Conservation (phyloP, 2,797 vertebrate genomes). For the Rhynchonycteris naso region DNA sequence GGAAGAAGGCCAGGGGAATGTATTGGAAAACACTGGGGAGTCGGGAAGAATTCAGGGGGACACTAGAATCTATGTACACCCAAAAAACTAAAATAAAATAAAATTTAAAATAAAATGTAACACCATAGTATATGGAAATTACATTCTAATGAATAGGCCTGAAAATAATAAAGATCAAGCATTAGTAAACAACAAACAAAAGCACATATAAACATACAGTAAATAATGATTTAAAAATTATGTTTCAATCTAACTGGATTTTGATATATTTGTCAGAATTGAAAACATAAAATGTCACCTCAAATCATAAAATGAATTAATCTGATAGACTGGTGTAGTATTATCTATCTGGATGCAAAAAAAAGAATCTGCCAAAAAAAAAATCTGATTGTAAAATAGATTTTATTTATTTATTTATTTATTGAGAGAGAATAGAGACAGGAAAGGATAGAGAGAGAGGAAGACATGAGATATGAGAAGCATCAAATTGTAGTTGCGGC, state of each 20-base stretch:
- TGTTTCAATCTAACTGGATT: constrained; percentile 12
- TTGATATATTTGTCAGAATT: background rate
- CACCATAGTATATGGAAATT: background rate
- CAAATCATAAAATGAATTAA: background rate
- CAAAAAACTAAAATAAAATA: too few relatives aligned
- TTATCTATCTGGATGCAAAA: constrained; percentile 39
- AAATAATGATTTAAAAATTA: background rate
- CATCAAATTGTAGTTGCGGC: too few relatives aligned
- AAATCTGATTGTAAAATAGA: background rate
- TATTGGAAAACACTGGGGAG: too few relatives aligned
- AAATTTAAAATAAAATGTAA: too few relatives aligned
- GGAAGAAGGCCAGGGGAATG: too few relatives aligned
- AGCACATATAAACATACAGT: background rate
- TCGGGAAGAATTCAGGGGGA: too few relatives aligned
- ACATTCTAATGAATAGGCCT: background rate
- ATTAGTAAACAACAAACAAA: constrained; percentile 25
- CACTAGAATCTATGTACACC: too few relatives aligned
- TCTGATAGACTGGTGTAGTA: background rate
- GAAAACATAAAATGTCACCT: background rate
- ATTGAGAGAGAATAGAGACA: too few relatives aligned
- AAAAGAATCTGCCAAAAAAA: background rate
- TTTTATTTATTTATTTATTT: too few relatives aligned
- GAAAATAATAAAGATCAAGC: background rate
- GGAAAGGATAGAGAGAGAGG: too few relatives aligned
- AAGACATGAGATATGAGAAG: too few relatives aligned